These are phyloP conservation scores for Euura lappo DNA, from an alignment of 1,140 invertebrate species.

Conservation along the genomic window DNA sequence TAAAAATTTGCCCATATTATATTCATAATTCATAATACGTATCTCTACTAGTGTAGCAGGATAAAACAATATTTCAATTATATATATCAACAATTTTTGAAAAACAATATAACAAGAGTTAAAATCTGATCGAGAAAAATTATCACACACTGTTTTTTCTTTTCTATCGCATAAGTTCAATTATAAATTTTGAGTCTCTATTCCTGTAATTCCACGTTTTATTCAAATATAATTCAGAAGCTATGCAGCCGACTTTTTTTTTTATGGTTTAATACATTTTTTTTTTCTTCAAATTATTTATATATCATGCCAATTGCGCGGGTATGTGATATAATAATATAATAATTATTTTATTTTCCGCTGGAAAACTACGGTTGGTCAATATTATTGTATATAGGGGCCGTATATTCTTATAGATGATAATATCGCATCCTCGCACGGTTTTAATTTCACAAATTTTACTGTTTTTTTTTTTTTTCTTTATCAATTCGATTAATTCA, in stretches of 20 bases:
- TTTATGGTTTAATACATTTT: background rate
- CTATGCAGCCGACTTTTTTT: slow-evolving; percentile 9
- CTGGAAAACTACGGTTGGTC: background rate
- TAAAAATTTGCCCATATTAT: too few species aligned
- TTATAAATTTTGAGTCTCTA: background rate
- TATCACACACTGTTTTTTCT: too few species aligned
- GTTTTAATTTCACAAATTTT: too few species aligned
- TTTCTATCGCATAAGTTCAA: slow-evolving; percentile 8
- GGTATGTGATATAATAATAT: background rate
- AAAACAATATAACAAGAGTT: too few species aligned
- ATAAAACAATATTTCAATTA: too few species aligned
- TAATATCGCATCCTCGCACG: too few species aligned
- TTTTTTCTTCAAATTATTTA: background rate
- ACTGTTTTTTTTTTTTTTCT: background rate
- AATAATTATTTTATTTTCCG: too few species aligned
- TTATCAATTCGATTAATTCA: too few species aligned
- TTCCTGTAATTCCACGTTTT: slow-evolving; percentile 7
- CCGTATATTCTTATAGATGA: background rate
- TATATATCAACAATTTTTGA: too few species aligned
- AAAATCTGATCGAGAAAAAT: too few species aligned
- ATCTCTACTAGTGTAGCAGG: too few species aligned
- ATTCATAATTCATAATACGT: too few species aligned
- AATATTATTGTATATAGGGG: background rate
- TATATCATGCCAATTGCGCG: slow-evolving; percentile 10
- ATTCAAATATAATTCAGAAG: background rate